Conservation (phyloP, 2,797 vertebrate genomes). For the Chanos chanos region DNA sequence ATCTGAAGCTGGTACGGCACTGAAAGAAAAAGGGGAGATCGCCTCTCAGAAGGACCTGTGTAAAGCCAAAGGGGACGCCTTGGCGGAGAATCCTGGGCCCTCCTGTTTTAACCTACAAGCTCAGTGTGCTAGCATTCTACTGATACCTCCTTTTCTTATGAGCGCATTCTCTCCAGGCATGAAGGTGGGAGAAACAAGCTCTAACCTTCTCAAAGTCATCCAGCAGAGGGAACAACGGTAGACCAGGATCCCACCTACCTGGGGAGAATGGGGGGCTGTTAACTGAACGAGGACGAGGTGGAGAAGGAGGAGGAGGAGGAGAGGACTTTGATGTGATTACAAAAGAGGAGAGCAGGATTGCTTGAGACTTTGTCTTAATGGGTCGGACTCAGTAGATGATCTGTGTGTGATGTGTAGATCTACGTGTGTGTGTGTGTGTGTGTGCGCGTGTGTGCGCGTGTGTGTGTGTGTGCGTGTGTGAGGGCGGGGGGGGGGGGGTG, state of each 20-base stretch:
- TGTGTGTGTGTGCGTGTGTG: too few species aligned
- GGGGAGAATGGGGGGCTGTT: conserved; percentile 17
- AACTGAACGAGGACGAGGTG: conserved; percentile 24
- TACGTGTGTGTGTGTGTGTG: background rate
- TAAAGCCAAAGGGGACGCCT: conserved; percentile 13
- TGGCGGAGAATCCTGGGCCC: conserved; percentile 36
- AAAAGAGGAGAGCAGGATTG: conserved; percentile 14
- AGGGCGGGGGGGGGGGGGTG: conserved; percentile 25
- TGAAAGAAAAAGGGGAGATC: conserved; percentile 28
- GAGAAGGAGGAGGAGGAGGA: conserved; percentile 15
- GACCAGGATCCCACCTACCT: conserved; percentile 34
- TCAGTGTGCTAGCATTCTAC: conserved; percentile 43
- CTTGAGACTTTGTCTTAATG: background rate
- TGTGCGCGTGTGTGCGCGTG: conserved; percentile 18
- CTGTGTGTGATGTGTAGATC: background rate
- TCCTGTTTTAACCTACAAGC: conserved; percentile 30
- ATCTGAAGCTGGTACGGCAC: conserved; percentile 26
- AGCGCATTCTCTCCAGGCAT: conserved; percentile 42
- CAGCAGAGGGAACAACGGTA: conserved; percentile 33
- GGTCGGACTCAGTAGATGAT: background rate
- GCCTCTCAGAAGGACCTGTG: conserved; percentile 33
- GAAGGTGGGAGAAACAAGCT: conserved; percentile 19
- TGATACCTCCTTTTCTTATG: conserved; percentile 33
- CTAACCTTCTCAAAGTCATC: conserved; percentile 30
- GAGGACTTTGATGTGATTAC: conserved; percentile 8